Evolutionary conservation across 2,113 vertebrate species (phyloP), one percentile per base, ranked within the genome.

Genomic region (Condylura cristata): DNA sequence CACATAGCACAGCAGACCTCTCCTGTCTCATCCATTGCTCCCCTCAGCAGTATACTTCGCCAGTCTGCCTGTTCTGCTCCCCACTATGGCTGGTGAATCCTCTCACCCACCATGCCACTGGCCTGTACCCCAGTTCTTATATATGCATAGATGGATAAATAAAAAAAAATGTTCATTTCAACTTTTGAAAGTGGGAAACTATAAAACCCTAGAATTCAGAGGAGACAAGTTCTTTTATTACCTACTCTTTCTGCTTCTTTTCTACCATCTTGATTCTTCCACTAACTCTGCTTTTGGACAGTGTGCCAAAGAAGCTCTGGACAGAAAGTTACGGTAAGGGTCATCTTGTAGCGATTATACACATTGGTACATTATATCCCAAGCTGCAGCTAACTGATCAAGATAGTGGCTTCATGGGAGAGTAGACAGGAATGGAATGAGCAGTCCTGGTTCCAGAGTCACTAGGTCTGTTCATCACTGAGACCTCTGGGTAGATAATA

Each of bases 131-230:
- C 48, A 51, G 48, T 51, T 51, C 48, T 51, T 8, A 2, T 11
- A 48, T n/a, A n/a, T n/a, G n/a, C n/a, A n/a, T n/a, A n/a, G n/a
- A n/a, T 51, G 16, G 3, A 51, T 51, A 51, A 51, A 17, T 51
- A 51, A 51, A 44, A 6, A 44, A 48, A 48, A 48, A 10, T 48
- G 61, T 90, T 85, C 65, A 58, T 68, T 53, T 75, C 61, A 66
- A 44, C 18, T 26, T 58, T 84, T 65, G 20, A 86, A 93, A 60
- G 14, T 51, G 11, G 16, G 2, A 5, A 61, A 81, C 0, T 90
- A 8, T 65, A 87, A 95, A 90, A 20, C 1, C 34, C 68, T 82
- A 66, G 39, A 79, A 93, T 80, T 86, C 39, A 86, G 39, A 91
- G 11, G 46, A 11, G 10, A 65, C 1, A 56, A 6, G 41, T 51